Evolutionary conservation across 2,888 invertebrate genomes (phyloP), one percentile per base, ranked within the genome.

Genomic region (Sinohyriopsis cumingii): DNA sequence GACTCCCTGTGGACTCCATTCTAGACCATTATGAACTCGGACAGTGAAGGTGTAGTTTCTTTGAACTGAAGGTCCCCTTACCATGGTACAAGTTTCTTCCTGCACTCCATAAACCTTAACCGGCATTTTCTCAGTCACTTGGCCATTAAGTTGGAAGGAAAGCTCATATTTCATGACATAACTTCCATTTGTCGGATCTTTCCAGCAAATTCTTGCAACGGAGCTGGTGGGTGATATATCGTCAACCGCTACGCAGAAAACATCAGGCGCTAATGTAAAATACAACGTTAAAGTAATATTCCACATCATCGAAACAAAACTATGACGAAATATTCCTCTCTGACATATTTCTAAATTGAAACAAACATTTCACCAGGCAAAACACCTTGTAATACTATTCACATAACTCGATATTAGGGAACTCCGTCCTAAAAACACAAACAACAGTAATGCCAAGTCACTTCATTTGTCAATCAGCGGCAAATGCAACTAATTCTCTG

Each of bases 201-300:
- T 82, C 81, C 81, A 82, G 69, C 81, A 82, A 20, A 82, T 76
- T 45, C 80, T 70, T 15, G 81, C 81, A 22, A 73, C 74, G 4
- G 68, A 55, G 18, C 71, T 68, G 12, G 45, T 45, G 45, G 45
- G 15, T 15, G 45, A 45, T 45, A 45, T 45, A 5, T 77, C 73
- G 20, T 78, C 77, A 12, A 82, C 81, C 5, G 81, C 76, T 28
- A 82, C 80, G 63, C 81, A 82, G 63, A 82, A 82, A 20, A 80
- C 69, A 61, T 82, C 81, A 65, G 81, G 81, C 20, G 81, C 81
- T 82, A 82, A 53, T 61, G 81, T 76, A 62, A 82, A 82, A 75
- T 80, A 82, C 54, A 82, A 73, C 18, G 80, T 78, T n/a, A 82
- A 55, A 9, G 80, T 82, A n/a, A 82, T 70, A 68, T 77, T 75